Conservation (phyloP, 2,113 vertebrate species). For the Grammomys dolichurus region DNA sequence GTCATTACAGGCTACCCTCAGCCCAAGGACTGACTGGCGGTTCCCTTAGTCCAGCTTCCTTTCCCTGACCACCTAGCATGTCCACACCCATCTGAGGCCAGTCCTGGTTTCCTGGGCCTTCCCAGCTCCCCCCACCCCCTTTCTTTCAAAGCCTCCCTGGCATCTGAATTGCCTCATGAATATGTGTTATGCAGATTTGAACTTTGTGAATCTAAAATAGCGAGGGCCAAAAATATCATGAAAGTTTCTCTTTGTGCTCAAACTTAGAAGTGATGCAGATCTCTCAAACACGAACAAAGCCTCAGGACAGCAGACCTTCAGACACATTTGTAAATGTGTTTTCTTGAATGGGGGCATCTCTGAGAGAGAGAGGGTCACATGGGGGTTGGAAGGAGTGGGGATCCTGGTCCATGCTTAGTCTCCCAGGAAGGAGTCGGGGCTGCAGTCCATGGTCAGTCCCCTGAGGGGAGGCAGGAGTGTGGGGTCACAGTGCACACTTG, state of each 20-base stretch:
- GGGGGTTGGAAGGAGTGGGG: background rate
- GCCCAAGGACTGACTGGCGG: no score
- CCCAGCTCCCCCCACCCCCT: background rate
- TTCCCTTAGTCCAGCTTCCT: fast-evolving
- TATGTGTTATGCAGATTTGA: constrained; percentile 34
- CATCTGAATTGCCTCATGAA: background rate
- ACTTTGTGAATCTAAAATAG: constrained; percentile 55
- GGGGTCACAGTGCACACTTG: background rate
- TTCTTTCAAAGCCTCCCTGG: background rate
- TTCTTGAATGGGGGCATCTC: background rate
- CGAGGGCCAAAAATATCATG: constrained; percentile 57
- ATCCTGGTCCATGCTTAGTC: background rate
- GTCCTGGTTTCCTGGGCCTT: background rate
- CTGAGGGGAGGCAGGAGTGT: background rate
- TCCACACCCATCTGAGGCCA: background rate
- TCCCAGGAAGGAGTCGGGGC: background rate
- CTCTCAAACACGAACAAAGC: background rate
- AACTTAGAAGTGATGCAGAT: constrained; percentile 41
- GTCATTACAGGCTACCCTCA: background rate
- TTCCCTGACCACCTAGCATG: fast-evolving
- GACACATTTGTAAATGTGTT: background rate
- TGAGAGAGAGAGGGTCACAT: background rate
- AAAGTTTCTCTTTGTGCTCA: constrained; percentile 11
- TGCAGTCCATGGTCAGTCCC: background rate
- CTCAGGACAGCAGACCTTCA: background rate